A percentile compares a stretch with the other conserved stretches of the same genome.
Conservation (phyloP, 2,888 invertebrate species). For the Mesochorus sp. region DNA sequence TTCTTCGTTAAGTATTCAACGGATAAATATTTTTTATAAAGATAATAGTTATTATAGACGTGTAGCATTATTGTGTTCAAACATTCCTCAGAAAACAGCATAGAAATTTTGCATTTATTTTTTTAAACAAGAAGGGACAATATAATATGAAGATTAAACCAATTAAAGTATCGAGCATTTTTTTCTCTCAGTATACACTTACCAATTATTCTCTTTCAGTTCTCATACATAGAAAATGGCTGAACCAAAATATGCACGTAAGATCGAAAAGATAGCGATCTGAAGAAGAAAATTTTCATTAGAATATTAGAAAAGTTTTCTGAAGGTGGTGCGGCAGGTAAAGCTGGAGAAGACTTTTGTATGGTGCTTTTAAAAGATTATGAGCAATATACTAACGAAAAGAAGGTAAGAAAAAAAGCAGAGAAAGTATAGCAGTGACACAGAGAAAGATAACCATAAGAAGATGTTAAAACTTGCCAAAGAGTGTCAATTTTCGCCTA, state of each 20-base stretch:
- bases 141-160: no score
- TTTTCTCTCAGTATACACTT: neutral
- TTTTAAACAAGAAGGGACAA: no score
- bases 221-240: slow-evolving; percentile 20
- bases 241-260: slow-evolving; percentile 6
- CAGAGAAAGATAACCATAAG: neutral
- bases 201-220: slow-evolving; percentile 1
- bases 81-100: no score
- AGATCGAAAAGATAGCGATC: slow-evolving; percentile 5
- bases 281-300: slow-evolving; percentile 13
- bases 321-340: neutral
- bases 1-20: no score
- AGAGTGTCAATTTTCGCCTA: slow-evolving; percentile 50
- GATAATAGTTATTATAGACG: no score
- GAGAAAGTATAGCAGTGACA: neutral
- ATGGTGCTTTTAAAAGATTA: slow-evolving; percentile 8
- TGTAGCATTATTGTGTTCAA: no score
- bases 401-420: neutral
- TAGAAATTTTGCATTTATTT: no score
- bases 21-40: no score
- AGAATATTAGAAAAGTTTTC: slow-evolving; percentile 42
- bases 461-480: slow-evolving; percentile 33
- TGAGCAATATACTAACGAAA: neutral
- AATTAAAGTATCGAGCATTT: neutral
- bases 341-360: slow-evolving; percentile 1